Evolutionary conservation across 2,888 invertebrate genomes (phyloP), one percentile per base, ranked within the genome.

Genomic region (Nomada lathburiana): DNA sequence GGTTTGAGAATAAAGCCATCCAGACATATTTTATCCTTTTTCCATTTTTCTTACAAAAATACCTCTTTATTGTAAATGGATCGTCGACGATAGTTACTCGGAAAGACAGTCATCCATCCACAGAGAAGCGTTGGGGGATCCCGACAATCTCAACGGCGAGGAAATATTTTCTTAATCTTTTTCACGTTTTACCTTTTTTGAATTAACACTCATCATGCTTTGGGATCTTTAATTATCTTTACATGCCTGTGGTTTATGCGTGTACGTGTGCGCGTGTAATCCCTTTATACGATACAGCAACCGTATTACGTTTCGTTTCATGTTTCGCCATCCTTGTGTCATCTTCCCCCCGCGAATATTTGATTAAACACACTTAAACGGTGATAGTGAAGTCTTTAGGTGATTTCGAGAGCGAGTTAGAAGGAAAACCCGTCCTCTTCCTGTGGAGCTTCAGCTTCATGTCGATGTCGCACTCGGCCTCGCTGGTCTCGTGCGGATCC

Each of bases 341-440:
- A 53, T 36, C 9, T 23, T n/a, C 29, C 53, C 53, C 68, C 47
- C 60, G 71, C 63, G 72, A 67, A 67, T 73, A 84, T 86, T 87
- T 83, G 82, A 87, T 84, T 86, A 89, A 53, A 84, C 70, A 83
- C 89, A 89, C 74, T 93, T 92, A 94, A 89, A 94, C 94, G 85
- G 94, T 94, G 91, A 94, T 94, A 82, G 94, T 94, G 88, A 94
- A 94, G 91, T 94, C 94, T 86, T 94, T 92, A 74, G 92, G 92
- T 81, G 93, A 93, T 87, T 93, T 91, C 57, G 92, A 92, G 85
- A 93, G 91, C 84, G 92, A 92, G 84, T 85, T 92, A 86, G 90
- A 90, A 74, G 89, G 84, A 71, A 88, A 86, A 20, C 87, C 90
- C 70, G 87, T 83, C 88, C 88, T 89, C 83, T 92, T 93, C 74